Conservation (phyloP, 2,113 vertebrate species). For the Entomyzon cyanotis region DNA sequence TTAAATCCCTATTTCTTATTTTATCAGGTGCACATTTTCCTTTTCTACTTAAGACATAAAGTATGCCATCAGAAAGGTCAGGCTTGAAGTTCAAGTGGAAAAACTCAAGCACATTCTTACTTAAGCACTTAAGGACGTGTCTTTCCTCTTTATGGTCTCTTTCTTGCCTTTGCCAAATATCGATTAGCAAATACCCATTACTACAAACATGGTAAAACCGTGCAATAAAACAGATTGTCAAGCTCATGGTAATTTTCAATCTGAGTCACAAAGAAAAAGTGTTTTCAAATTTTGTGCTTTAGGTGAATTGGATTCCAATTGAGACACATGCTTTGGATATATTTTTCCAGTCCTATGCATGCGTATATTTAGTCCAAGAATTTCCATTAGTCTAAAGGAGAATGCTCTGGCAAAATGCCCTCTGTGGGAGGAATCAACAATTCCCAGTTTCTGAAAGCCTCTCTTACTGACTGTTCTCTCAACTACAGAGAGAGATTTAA, state of each 20-base stretch:
- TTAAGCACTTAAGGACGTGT: slow-evolving; percentile 24
- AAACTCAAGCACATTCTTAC: neutral
- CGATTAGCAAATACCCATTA: neutral
- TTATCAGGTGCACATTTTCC: neutral
- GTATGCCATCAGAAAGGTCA: neutral
- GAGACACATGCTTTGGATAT: slow-evolving; percentile 9
- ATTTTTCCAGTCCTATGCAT: slow-evolving; percentile 50
- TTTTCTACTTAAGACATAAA: neutral
- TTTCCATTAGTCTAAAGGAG: slow-evolving; percentile 46
- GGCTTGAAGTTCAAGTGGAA: slow-evolving; percentile 9
- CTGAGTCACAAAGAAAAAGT: neutral
- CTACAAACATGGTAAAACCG: neutral
- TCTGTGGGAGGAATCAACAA: neutral
- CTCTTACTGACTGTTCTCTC: neutral
- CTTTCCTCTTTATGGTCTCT: neutral
- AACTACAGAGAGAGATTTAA: neutral
- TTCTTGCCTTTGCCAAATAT: slow-evolving; percentile 27
- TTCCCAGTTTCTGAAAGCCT: neutral
- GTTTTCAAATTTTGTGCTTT: neutral
- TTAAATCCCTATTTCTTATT: neutral
- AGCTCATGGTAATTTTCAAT: neutral
- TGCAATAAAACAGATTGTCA: neutral
- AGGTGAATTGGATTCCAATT: slow-evolving; percentile 2
- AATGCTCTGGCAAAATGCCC: slow-evolving; percentile 50
- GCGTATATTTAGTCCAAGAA: slow-evolving; percentile 45